Base-by-base conservation (phyloP, 2,797 vertebrate genomes). In the Arnoldichthys spilopterus region DNA sequence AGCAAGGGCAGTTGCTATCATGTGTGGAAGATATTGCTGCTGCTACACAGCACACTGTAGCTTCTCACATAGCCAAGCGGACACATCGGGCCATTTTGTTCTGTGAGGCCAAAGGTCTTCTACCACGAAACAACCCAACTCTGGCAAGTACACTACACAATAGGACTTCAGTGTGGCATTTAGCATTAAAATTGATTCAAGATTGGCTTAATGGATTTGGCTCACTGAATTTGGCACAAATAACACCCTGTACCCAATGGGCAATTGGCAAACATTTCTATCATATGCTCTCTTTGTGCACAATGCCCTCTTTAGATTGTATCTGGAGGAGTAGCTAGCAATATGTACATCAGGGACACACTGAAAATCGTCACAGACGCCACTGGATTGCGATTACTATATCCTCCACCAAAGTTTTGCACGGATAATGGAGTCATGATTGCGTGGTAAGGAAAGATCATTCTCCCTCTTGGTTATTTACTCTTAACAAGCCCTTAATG, bases 361-460 rank as follows among this genome's bases (percentile, higher is more conserved):
- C 78, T 99, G 71, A 86, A 89, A 62, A 78, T 92, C 47, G 86
- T 98, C 84, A 88, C 96, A 0, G 88, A 95, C 20, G 82, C 68
- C 20, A 94, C 95, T 0, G 91, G 90, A 22, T 90, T 97, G 32
- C 82, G 75, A 40, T 90, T 98, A 76, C 70, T 96, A 37, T 98
- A 95, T 82, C 97, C 98, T 76, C 96, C 97, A 0, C 90, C 95
- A 13, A 89, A 91, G 58, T 92, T 98, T 28, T 99, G 98, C 91
- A 97, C 97, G 0, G 98, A 99, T 86, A 99, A 99, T 0, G 98
- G 97, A 15, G 89, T 96, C 74, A 99, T 99, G 97, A 95, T 99
- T 66, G 97, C 98, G 11, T 99, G 98, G 98, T 99, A 88, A 78
- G 91, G 82, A 56, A 32, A 18, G 47, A 37, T 28, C 37, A 49